Evolutionary conservation across 1,140 invertebrate species (phyloP), one percentile per base, ranked within the genome.

Genomic region (Polyergus mexicanus): DNA sequence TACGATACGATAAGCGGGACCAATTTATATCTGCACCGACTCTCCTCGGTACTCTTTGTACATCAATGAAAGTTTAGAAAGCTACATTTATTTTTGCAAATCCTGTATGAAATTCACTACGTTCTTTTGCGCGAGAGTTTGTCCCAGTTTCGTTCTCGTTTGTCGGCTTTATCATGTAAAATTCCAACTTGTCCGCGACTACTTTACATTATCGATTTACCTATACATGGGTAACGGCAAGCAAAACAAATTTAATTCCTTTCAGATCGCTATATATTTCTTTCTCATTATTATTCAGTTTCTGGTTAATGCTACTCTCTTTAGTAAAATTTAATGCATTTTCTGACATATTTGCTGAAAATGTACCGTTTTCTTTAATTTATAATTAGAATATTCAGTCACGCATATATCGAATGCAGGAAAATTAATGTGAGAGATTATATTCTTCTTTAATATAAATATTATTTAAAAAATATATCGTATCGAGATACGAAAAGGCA

Each of bases 151-250:
- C 78, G 54, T 83, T 60, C 78, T 83, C 78, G 78, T 83, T 83
- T 83, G 78, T 83, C 54, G 78, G 68, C 78, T 83, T 83, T 83
- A 72, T 83, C 78, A 83, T 83, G 66, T 72, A 85, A 78, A 85
- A 78, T 66, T 85, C 65, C 63, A 35, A 32, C 74, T 58, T 58
- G 69, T 75, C 41, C 63, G 74, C 72, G 41, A 66, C 44, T 32
- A 74, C 62, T 85, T 85, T 78, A 80, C 63, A 68, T 80, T 85
- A 78, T 85, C 62, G 83, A 85, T 85, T 85, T 56, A n/a, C 2
- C 22, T 41, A 13, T 47, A 63, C 35, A 54, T 35, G 11, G 7
- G 4, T 72, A 81, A 81, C 54, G 66, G 56, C 66, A 72, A 83
- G 68, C 51, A 32, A 58, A 35, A 71, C 32, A 83, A 81, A 81